Base-by-base conservation (phyloP, 2,888 invertebrate species). In the Chymomyza amoena region DNA sequence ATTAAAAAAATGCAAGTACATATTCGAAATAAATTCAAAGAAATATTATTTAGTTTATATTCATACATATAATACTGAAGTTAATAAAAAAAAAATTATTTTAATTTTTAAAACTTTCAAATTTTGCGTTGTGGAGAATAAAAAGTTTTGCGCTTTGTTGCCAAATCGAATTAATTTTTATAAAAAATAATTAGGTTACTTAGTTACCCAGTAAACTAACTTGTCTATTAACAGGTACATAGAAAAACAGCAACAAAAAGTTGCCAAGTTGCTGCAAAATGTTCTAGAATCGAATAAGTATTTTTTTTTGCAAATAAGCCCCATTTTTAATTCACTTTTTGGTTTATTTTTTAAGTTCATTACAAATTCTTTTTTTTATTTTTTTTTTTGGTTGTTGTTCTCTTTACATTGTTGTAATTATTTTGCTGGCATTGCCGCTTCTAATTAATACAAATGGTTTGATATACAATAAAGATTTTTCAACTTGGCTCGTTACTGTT, bases 391-490 rank as follows among this genome's bases (percentile, higher is more conserved):
- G 25, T n/a, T n/a, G 6, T 69, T 60, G 28, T 68, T 32, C 61
- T 74, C 68, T 81, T 76, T 75, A 73, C 79, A 79, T 85, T 79
- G 79, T 89, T 84, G 82, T 87, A 83, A 83, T 83, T 87, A 87
- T 83, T 83, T 83, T 85, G 80, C 80, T 78, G 87, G 83, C 76
- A 80, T 69, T 75, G 72, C 75, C 75, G 75, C 80, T 89, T 90
- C 89, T 89, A 89, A 89, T 89, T 89, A 89, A 89, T 90, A 89
- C 89, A 89, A 89, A 89, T 89, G 90, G 89, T 89, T 85, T 88
- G 85, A 88, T 86, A 86, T 81, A 88, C 85, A 86, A 88, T 87
- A 86, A 87, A 86, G 87, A 88, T 84, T 88, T 85, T 86, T 84
- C 87, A 84, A 84, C 88, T 84, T 87, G 88, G 61, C 84, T 87